phyloP scores from a whole-genome alignment of 2,113 vertebrate genomes.

The Pyrgilauda ruficollis region DNA sequence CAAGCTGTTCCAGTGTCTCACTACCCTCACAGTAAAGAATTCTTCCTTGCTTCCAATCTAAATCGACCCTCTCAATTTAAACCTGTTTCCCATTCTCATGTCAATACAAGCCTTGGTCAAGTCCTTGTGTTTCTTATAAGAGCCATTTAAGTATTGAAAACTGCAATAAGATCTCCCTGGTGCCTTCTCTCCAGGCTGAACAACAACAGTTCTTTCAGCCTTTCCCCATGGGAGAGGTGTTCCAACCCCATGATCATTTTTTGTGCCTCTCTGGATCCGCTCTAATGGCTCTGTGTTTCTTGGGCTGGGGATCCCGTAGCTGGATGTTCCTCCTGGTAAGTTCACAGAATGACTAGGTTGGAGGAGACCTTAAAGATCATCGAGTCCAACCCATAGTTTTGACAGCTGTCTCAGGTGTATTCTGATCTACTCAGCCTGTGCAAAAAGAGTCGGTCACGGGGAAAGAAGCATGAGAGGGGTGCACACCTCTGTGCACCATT shows the following conservation, averaged over 20 bases:
- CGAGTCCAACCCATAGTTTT: not conserved
- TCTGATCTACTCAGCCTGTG: not conserved
- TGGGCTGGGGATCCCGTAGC: not conserved
- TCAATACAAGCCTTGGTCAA: not conserved
- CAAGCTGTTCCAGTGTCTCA: not conserved
- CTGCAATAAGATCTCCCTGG: not conserved
- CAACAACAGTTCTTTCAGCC: not conserved
- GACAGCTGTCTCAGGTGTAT: not conserved
- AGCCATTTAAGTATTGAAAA: not conserved
- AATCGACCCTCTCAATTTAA: not conserved
- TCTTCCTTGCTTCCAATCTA: not conserved
- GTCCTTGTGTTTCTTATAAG: not conserved
- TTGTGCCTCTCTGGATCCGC: fast-evolving
- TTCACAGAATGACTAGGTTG: not conserved
- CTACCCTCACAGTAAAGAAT: not conserved
- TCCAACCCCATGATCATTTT: not conserved
- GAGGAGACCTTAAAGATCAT: not conserved
- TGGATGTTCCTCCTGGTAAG: not conserved
- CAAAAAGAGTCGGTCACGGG: not conserved
- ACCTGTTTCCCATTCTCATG: not conserved
- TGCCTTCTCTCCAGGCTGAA: not conserved
- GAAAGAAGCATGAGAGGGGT: not conserved
- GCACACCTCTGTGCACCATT: not conserved
- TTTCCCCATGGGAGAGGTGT: not conserved
- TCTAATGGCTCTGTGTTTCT: not conserved